Percentiles rank a stretch among this genome's conserved stretches.
phyloP scores from a whole-genome alignment of 2,113 vertebrate genomes.

The Stigmatopora nigra region DNA sequence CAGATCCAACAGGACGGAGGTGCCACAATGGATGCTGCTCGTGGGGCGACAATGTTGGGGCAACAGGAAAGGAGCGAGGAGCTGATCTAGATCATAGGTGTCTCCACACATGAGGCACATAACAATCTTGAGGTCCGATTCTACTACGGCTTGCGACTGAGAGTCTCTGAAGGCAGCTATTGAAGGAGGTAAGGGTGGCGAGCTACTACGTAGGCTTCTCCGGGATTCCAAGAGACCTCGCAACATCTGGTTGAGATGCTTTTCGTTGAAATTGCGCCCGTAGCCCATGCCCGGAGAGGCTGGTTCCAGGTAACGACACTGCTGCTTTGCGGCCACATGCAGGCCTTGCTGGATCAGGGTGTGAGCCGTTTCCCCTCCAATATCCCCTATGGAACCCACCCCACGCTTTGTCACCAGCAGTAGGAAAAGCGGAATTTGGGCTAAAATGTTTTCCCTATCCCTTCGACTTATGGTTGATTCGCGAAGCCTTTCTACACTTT shows the following conservation, averaged over 20 bases:
- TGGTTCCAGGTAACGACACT: conserved; percentile 84
- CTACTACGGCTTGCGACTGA: conserved; percentile 63
- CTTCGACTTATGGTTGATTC: conserved; percentile 78
- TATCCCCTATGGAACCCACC: conserved; percentile 74
- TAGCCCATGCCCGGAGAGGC: conserved; percentile 83
- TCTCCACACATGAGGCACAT: conserved; percentile 97
- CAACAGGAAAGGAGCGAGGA: conserved; percentile 82
- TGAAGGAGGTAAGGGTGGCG: conserved; percentile 64
- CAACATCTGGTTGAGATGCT: conserved; percentile 84
- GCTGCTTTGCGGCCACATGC: conserved; percentile 83
- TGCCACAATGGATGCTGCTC: conserved; percentile 62
- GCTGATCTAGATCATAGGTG: conserved; percentile 78
- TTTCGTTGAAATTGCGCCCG: conserved; percentile 85
- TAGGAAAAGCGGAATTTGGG: conserved; percentile 79
- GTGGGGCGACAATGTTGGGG: conserved; percentile 78
- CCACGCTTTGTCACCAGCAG: conserved; percentile 87
- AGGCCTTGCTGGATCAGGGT: conserved; percentile 87
- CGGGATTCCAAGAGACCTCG: conserved; percentile 82
- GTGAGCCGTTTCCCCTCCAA: conserved; percentile 86
- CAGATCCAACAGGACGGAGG: conserved; percentile 80
- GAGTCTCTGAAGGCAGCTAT: conserved; percentile 75
- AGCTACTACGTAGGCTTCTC: conserved; percentile 71
- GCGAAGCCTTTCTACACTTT: conserved; percentile 88
- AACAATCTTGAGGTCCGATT: conserved; percentile 82
- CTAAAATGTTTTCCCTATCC: conserved; percentile 78